Evolutionary conservation across 2,113 vertebrate species (phyloP).

Genomic region (Poicephalus meyeri): DNA sequence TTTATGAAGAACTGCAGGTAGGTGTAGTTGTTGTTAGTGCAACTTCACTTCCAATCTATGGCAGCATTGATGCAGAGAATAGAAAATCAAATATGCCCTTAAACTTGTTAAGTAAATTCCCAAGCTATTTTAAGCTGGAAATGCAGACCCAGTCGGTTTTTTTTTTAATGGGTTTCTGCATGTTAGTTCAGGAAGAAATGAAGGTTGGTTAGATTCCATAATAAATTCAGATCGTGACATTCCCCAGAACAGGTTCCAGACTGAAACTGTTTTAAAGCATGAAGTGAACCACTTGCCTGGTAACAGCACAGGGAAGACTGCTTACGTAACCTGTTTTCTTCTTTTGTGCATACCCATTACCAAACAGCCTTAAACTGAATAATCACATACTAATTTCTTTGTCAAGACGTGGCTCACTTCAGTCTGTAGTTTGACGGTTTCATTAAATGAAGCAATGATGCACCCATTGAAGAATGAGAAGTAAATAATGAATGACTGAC

Average conservation of each 20-base stretch:
- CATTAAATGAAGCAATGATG: background rate
- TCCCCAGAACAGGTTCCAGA: background rate
- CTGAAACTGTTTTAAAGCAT: constrained; percentile 15
- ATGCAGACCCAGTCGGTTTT: background rate
- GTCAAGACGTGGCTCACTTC: background rate
- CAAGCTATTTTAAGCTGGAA: background rate
- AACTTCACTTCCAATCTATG: background rate
- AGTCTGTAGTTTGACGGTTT: background rate
- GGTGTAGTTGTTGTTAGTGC: background rate
- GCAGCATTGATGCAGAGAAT: background rate
- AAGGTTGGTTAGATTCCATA: background rate
- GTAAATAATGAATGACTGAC: background rate
- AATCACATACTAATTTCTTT: background rate
- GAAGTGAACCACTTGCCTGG: background rate
- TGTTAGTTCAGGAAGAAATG: constrained; percentile 8
- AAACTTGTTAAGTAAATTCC: background rate
- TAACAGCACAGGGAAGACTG: background rate
- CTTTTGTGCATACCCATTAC: background rate
- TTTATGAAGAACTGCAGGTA: background rate
- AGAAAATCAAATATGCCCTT: background rate
- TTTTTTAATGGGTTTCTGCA: background rate
- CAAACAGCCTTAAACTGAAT: background rate
- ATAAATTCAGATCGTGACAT: background rate
- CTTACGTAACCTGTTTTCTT: background rate
- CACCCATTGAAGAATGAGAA: background rate